Evolutionary conservation across 2,113 vertebrate genomes (phyloP).

Genomic region (Rhinoderma darwinii): DNA sequence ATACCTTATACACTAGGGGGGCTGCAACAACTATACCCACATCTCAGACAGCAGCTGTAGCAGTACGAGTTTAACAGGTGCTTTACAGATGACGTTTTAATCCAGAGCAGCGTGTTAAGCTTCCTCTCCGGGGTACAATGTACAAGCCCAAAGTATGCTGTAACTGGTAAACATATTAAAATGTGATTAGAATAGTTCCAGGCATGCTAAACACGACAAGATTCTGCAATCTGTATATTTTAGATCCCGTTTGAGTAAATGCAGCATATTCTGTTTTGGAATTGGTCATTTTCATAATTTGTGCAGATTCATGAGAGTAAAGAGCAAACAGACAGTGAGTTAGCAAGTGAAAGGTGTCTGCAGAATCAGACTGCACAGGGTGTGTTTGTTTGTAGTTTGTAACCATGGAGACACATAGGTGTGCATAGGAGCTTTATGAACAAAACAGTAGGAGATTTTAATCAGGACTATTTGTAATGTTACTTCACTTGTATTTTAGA

Average conservation of each 20-base stretch:
- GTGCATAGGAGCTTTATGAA: not conserved
- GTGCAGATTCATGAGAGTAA: not conserved
- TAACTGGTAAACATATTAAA: not conserved
- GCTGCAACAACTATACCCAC: not conserved
- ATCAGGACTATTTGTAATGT: too few species aligned
- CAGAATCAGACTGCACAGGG: not conserved
- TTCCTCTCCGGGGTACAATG: conserved; percentile 1
- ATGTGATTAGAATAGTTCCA: not conserved
- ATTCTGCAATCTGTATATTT: not conserved
- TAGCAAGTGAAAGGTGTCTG: not conserved
- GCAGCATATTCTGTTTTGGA: not conserved
- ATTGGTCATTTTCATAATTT: not conserved
- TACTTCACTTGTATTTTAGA: too few species aligned
- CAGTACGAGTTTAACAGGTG: conserved; percentile 2
- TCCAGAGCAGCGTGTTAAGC: not conserved
- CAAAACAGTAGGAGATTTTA: too few species aligned
- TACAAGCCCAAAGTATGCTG: not conserved
- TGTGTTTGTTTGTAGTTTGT: not conserved
- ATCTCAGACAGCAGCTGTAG: not conserved
- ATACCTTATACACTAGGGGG: not conserved
- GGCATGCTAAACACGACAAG: not conserved
- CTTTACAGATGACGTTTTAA: not conserved
- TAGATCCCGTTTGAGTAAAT: not conserved
- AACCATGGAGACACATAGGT: not conserved
- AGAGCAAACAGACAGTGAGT: not conserved